Evolutionary conservation across 92 coral and sea anemone species (phyloP).

Genomic region (Siderastrea radians): DNA sequence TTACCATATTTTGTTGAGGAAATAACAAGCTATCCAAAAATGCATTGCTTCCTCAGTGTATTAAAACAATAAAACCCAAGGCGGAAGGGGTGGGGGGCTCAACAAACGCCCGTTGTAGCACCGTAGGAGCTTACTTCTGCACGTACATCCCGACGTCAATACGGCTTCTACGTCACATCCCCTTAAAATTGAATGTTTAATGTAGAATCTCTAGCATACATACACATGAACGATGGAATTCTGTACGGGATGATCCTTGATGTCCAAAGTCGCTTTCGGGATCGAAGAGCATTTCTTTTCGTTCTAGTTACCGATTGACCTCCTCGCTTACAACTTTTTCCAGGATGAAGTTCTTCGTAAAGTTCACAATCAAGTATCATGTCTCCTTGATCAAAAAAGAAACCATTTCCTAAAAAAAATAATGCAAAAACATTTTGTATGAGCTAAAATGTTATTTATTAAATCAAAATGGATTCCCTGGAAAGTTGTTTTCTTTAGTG

Average conservation of each 20-base stretch:
- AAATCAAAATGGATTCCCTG: no score
- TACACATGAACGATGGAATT: conserved; percentile 74
- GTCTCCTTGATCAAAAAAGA: conserved; percentile 78
- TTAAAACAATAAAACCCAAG: no score
- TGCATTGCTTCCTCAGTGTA: no score
- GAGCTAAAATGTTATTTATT: no score
- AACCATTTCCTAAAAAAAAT: conserved; percentile 16
- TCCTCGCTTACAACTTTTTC: conserved; percentile 22
- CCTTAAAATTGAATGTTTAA: not conserved
- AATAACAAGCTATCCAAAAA: no score
- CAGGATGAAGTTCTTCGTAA: conserved; percentile 54
- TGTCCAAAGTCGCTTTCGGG: conserved; percentile 79
- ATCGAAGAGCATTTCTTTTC: conserved; percentile 79
- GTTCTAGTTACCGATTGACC: not conserved
- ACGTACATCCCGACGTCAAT: no score
- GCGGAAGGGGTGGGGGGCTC: no score
- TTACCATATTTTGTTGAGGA: no score
- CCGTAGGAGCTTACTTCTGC: no score
- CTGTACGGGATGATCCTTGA: conserved; percentile 69
- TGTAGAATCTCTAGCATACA: not conserved
- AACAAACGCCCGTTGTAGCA: no score
- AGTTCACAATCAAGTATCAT: conserved; percentile 79
- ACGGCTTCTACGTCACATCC: not conserved
- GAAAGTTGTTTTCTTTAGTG: no score
- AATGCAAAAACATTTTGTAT: not conserved